A percentile compares a stretch with the other conserved stretches of the same genome.
phyloP scores from a whole-genome alignment of 2,113 vertebrate genomes.

The Uropsilus gracilis region DNA sequence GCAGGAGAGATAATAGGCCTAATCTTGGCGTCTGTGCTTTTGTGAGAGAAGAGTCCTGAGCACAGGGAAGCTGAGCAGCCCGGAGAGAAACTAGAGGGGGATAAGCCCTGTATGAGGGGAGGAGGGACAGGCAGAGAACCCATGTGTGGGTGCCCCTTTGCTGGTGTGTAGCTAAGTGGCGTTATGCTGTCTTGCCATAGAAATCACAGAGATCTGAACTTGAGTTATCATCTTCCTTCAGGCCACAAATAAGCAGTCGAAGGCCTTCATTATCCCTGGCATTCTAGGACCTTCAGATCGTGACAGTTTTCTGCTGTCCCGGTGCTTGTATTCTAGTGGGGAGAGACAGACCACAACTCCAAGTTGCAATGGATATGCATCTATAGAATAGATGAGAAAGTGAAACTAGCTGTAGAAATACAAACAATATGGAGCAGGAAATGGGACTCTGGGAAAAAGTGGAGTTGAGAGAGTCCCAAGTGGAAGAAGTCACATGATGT shows the following conservation, averaged over 20 bases:
- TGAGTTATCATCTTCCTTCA: neutral
- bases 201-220: neutral
- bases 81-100: neutral
- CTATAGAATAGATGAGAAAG: neutral
- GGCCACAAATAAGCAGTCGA: neutral
- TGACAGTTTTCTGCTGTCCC: neutral
- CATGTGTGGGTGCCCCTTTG: neutral
- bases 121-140: neutral
- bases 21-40: neutral
- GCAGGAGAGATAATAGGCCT: neutral
- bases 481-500: neutral
- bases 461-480: neutral
- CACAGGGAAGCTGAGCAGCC: neutral
- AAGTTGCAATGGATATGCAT: neutral
- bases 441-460: neutral
- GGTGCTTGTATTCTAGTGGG: neutral
- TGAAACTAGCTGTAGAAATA: neutral
- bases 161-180: neutral
- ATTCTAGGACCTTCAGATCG: neutral
- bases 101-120: neutral
- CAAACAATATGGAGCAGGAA: neutral
- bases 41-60: neutral
- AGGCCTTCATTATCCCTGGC: neutral
- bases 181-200: neutral
- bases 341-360: neutral